These are phyloP conservation scores for Austrolebias charrua DNA, from an alignment of 2,797 vertebrate species.

Conservation along the genomic window DNA sequence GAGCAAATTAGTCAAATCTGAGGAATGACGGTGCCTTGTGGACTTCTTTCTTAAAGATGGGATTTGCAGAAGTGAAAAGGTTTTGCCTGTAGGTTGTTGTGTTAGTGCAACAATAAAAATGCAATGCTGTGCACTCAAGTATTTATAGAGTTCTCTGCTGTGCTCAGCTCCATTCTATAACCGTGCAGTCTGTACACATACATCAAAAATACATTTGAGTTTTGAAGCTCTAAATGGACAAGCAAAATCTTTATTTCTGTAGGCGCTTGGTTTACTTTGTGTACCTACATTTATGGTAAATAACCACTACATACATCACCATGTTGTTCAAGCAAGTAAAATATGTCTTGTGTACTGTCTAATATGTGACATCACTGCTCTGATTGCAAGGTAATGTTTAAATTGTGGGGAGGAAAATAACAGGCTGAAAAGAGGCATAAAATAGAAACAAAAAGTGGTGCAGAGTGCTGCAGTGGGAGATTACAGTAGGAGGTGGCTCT, in stretches of 20 bases:
- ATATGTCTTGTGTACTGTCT: not conserved
- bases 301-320: not conserved
- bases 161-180: not conserved
- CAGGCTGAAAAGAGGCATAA: constrained; percentile 16
- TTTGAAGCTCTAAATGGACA: not conserved
- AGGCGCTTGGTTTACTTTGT: not conserved
- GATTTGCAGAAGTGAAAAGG: constrained; percentile 18
- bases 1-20: constrained; percentile 32
- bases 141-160: not conserved
- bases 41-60: constrained; percentile 3
- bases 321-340: not conserved
- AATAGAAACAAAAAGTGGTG: not conserved
- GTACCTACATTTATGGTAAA: not conserved
- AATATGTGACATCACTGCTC: not conserved
- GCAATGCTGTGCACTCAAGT: constrained; percentile 1
- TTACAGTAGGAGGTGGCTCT: constrained; percentile 22
- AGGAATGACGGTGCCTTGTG: constrained; percentile 6
- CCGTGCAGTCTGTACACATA: not conserved
- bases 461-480: constrained; percentile 23
- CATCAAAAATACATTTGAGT: not conserved
- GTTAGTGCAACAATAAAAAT: constrained; percentile 14
- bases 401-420: constrained; percentile 4
- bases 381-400: not conserved
- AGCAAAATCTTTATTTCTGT: not conserved
- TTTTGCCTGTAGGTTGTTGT: constrained; percentile 3